Base-by-base conservation (phyloP, 1,140 invertebrate species). In the Druon quercuslanigerum region DNA sequence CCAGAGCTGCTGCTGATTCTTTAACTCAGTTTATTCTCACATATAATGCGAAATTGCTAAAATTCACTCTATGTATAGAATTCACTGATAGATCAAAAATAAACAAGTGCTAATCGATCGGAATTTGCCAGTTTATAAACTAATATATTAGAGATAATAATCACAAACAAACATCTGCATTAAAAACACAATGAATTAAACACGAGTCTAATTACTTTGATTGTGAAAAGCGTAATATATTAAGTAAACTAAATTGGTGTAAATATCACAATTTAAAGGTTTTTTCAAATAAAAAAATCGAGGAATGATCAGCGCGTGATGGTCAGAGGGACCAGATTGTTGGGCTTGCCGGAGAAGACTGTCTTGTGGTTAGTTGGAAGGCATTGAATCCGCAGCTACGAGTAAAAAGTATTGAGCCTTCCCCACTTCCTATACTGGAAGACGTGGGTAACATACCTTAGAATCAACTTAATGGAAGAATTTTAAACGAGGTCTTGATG, bases 401-500 rank as follows among this genome's bases (percentile, higher is more conserved):
- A 66, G 60, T 66, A 66, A 66, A 66, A 66, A 66, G 60, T 66
- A 66, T 66, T 66, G 60, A 25, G 60, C 25, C 60, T 66, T 66
- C 60, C 60, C 60, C 60, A 66, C 60, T 66, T 66, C 33, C 40
- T 46, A 16, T 16, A 13, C 60, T 40, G 33, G 40, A 66, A 66
- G 60, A 40, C 25, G 16, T 40, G 20, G 57, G 25, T 33, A n/a
- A 33, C 57, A 66, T 33, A 66, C 20, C 60, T 46, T n/a, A 46
- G 60, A 66, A 40, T 66, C 40, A 33, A 66, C 25, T 33, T 14
- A 20, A 66, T 66, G 25, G 33, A 2, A 20, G 40, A 66, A 19
- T 66, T 66, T 66, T 66, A 66, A 66, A 7, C 60, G n/a, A 40
- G 25, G 25, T 40, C 25, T 33, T 66, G 25, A 40, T 33, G n/a